A percentile compares a stretch with the other conserved stretches of the same genome.
phyloP scores from a whole-genome alignment of 1,140 invertebrate species.

The Bilobella aurantiaca region DNA sequence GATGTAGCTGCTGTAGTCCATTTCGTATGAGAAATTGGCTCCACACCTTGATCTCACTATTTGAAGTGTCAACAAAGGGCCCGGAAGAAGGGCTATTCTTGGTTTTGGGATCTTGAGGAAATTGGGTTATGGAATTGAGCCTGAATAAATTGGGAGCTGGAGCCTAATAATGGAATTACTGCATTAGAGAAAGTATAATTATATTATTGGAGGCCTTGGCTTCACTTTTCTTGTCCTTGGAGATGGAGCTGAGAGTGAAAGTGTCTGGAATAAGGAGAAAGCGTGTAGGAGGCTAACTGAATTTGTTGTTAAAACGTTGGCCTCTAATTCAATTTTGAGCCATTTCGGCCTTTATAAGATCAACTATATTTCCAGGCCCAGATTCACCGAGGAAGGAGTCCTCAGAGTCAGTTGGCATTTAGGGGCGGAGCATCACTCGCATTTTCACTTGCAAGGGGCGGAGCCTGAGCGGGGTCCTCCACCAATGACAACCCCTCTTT shows the following conservation, averaged over 20 bases:
- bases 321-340: conserved; percentile 36
- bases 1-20: conserved; percentile 36
- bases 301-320: conserved; percentile 36
- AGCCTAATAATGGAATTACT: conserved; percentile 30
- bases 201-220: conserved; percentile 32
- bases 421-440: conserved; percentile 2
- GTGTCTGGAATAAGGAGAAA: not conserved
- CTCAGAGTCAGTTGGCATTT: conserved; percentile 11
- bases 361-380: conserved; percentile 26
- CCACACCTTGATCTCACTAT: not conserved
- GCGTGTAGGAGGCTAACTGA: conserved; percentile 28
- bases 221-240: conserved; percentile 23
- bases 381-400: conserved; percentile 7
- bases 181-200: conserved; percentile 34
- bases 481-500: conserved; percentile 14
- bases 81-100: too few species aligned
- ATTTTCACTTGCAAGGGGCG: conserved; percentile 11
- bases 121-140: not conserved
- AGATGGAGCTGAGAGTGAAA: not conserved
- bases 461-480: conserved; percentile 4
- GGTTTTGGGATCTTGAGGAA: too few species aligned
- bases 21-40: conserved; percentile 4
- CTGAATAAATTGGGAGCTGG: conserved; percentile 2
- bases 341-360: conserved; percentile 36
- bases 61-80: not conserved